These are phyloP conservation scores for Chaitophorus viminalis DNA, from an alignment of 2,888 invertebrate genomes.

Conservation along the genomic window DNA sequence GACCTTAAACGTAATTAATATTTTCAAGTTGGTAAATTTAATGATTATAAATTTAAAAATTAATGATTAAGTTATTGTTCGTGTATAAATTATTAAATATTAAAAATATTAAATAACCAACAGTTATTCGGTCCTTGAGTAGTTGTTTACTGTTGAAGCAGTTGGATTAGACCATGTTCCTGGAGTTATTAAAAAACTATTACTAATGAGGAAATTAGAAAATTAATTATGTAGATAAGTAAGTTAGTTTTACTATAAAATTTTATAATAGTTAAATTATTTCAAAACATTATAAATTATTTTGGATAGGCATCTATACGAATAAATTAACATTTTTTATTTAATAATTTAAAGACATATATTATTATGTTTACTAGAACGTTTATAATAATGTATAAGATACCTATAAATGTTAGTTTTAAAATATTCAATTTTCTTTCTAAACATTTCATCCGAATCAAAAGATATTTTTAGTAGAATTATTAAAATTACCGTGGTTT, in stretches of 20 bases:
- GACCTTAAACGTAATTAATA: background rate
- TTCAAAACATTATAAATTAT: background rate
- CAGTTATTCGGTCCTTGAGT: constrained; percentile 70
- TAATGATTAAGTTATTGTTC: background rate
- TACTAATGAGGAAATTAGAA: constrained; percentile 75
- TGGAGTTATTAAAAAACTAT: constrained; percentile 88
- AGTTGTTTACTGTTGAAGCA: constrained; percentile 96
- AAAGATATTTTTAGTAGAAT: constrained; percentile 74
- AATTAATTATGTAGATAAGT: constrained; percentile 71
- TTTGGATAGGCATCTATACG: too few relatives aligned
- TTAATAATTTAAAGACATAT: too few relatives aligned
- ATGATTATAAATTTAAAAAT: background rate
- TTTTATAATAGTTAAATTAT: background rate
- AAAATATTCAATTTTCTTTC: constrained; percentile 63
- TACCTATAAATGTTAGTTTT: background rate
- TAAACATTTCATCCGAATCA: constrained; percentile 78
- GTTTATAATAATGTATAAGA: background rate
- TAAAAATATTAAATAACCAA: background rate
- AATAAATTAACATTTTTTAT: too few relatives aligned
- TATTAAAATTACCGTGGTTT: constrained; percentile 71
- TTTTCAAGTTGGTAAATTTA: constrained; percentile 12
- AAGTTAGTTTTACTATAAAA: constrained; percentile 63
- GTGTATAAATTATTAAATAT: background rate
- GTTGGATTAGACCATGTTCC: constrained; percentile 96
- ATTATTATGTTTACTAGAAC: background rate